Percentiles rank a stretch among this genome's conserved stretches.
Conservation (phyloP, 1,140 invertebrate genomes). For the Neotoxoptera formosana region DNA sequence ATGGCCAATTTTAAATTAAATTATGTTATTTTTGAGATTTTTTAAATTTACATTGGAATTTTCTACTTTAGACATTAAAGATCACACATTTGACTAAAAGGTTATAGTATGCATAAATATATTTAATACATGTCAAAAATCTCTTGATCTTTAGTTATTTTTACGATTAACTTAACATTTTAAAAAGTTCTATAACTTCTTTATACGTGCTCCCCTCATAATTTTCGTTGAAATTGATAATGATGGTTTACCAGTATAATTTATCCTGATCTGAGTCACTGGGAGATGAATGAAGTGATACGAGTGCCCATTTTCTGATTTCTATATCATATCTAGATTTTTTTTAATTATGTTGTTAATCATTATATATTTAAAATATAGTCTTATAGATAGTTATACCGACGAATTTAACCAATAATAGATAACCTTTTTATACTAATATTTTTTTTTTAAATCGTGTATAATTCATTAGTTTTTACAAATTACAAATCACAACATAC, state of each 20-base stretch:
- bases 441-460: not conserved
- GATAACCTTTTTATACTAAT: not conserved
- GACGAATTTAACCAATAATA: not conserved
- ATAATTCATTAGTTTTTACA: not conserved
- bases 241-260: not conserved
- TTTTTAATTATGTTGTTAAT: not conserved
- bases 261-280: not conserved
- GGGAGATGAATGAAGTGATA: not conserved
- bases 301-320: not conserved
- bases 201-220: not conserved
- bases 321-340: not conserved
- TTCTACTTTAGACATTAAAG: not conserved
- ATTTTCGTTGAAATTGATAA: not conserved
- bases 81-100: not conserved
- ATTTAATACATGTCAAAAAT: not conserved
- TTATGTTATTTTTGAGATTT: not conserved
- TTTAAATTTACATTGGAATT: not conserved
- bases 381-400: not conserved
- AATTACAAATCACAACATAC: not conserved
- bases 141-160: not conserved
- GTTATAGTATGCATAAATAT: not conserved
- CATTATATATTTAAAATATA: not conserved
- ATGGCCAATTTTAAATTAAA: not conserved
- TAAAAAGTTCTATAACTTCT: not conserved
- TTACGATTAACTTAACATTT: not conserved